Conservation (phyloP, 2,113 vertebrate genomes). For the Cebidichthys violaceus region DNA sequence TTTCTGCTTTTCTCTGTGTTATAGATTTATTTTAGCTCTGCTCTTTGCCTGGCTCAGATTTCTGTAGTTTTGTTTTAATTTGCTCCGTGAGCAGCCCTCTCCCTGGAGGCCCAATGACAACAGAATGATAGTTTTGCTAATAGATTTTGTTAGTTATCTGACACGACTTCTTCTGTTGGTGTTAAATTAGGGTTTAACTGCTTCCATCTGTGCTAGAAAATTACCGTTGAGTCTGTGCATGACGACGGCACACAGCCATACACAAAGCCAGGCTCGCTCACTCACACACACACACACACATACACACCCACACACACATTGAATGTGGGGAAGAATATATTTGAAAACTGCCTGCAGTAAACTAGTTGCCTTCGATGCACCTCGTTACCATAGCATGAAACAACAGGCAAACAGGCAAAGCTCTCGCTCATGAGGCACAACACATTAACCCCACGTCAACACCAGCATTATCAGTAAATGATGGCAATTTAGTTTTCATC, state of each 20-base stretch:
- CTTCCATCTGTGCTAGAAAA: slow-evolving; percentile 78
- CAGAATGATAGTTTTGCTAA: slow-evolving; percentile 79
- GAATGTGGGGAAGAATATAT: slow-evolving; percentile 65
- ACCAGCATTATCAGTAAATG: slow-evolving; percentile 63
- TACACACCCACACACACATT: slow-evolving; percentile 20
- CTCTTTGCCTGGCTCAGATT: slow-evolving; percentile 27
- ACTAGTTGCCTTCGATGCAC: slow-evolving; percentile 49
- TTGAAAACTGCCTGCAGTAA: slow-evolving; percentile 35
- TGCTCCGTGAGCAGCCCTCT: slow-evolving; percentile 44
- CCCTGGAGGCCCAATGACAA: slow-evolving; percentile 71
- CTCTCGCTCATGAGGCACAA: slow-evolving; percentile 23
- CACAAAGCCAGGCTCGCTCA: slow-evolving; percentile 46
- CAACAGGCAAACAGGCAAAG: slow-evolving; percentile 19
- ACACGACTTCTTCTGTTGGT: slow-evolving; percentile 74
- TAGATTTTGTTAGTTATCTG: slow-evolving; percentile 82
- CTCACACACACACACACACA: neutral
- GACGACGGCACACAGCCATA: slow-evolving; percentile 43
- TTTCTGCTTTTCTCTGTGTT: slow-evolving; percentile 31
- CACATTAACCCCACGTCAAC: slow-evolving; percentile 42
- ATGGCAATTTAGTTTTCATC: slow-evolving; percentile 70
- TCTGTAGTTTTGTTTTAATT: slow-evolving; percentile 61
- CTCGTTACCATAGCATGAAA: slow-evolving; percentile 60
- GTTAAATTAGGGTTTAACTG: slow-evolving; percentile 79
- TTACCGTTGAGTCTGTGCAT: slow-evolving; percentile 63
- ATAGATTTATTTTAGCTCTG: slow-evolving; percentile 25